Percentiles rank a stretch among this genome's conserved stretches.
phyloP scores from a whole-genome alignment of 2,113 vertebrate genomes.

The Spea multiplicata region DNA sequence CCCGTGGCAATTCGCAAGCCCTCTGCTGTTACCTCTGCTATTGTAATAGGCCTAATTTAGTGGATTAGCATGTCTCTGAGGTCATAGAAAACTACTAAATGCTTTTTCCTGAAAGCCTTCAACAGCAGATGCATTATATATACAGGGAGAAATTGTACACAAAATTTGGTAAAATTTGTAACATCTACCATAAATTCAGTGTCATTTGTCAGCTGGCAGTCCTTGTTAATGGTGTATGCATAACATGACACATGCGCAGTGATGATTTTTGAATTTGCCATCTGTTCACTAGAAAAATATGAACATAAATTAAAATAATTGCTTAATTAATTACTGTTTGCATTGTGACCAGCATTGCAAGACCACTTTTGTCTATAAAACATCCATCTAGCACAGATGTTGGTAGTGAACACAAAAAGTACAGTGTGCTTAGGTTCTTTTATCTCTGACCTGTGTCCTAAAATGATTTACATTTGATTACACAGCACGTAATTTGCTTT shows the following conservation, averaged over 20 bases:
- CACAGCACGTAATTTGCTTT: background rate
- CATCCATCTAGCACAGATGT: constrained; percentile 44
- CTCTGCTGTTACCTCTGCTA: no score
- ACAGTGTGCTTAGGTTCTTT: constrained; percentile 7
- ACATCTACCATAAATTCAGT: constrained; percentile 47
- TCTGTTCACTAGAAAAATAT: constrained; percentile 46
- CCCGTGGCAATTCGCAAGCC: no score
- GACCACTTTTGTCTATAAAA: constrained; percentile 48
- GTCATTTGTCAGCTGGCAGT: constrained; percentile 23
- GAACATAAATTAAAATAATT: constrained; percentile 51
- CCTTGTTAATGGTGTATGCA: constrained; percentile 40
- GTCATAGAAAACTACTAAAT: no score
- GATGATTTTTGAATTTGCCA: constrained; percentile 33
- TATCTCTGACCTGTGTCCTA: constrained; percentile 12
- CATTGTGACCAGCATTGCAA: constrained; percentile 46
- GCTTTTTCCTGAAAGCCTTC: no score
- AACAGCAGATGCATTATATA: no score
- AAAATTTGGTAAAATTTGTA: background rate
- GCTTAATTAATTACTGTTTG: constrained; percentile 49
- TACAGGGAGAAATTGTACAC: no score
- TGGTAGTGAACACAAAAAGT: constrained; percentile 29
- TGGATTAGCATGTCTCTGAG: no score
- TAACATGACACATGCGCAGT: constrained; percentile 35
- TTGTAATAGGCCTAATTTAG: no score
- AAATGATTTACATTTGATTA: constrained; percentile 23